Conservation (phyloP, 2,888 invertebrate genomes). For the Eupithecia tripunctaria region DNA sequence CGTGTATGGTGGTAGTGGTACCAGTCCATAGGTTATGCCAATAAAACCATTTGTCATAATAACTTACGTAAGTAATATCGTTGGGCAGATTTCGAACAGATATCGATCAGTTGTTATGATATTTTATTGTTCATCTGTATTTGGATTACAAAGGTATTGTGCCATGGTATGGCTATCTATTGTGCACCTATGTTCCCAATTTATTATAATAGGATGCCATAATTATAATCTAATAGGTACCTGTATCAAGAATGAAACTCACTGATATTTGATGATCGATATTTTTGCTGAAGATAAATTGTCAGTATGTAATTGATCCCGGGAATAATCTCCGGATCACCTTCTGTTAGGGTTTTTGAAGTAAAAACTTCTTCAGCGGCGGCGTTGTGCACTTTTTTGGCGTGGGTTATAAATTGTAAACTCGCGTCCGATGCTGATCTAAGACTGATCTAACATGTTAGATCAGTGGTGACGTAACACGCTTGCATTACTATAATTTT, state of each 20-base stretch:
- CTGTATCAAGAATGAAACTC: not conserved
- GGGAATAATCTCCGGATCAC: too few relatives aligned
- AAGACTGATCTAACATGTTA: too few relatives aligned
- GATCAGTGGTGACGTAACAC: too few relatives aligned
- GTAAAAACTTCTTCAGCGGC: too few relatives aligned
- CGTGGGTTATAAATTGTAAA: too few relatives aligned
- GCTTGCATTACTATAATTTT: too few relatives aligned
- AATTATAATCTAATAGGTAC: conserved; percentile 5
- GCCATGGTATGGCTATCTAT: not conserved
- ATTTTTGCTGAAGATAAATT: not conserved
- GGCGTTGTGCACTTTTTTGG: too few relatives aligned
- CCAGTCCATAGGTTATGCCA: conserved; percentile 26
- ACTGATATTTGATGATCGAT: not conserved
- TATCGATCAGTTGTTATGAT: conserved; percentile 21
- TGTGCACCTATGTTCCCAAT: not conserved
- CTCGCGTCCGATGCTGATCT: too few relatives aligned
- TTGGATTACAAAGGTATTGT: conserved; percentile 15
- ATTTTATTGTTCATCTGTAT: conserved; percentile 26
- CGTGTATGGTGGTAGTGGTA: not conserved
- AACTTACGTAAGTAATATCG: conserved; percentile 11
- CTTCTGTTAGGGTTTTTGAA: too few relatives aligned
- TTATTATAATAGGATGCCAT: conserved; percentile 7
- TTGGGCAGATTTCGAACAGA: conserved; percentile 6
- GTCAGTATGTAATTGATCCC: too few relatives aligned
- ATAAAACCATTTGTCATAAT: conserved; percentile 36